phyloP scores from a whole-genome alignment of 2,888 invertebrate genomes.

The Megamerina dolium region DNA sequence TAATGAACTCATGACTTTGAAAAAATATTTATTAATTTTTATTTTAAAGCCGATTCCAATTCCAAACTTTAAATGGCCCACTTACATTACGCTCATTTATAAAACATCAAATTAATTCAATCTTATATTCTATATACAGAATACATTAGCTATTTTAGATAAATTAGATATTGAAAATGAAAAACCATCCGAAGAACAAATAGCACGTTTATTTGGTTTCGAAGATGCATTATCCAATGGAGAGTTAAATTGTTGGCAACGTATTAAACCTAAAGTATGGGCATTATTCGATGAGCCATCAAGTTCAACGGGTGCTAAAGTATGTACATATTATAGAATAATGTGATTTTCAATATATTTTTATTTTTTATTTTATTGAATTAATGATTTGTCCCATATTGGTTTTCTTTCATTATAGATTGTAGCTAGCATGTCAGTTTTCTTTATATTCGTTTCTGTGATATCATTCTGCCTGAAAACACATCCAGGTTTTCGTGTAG shows the following conservation, averaged over 20 bases:
- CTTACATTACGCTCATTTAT: too few species aligned
- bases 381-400: too few species aligned
- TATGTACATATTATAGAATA: conserved; percentile 39
- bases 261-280: conserved; percentile 87
- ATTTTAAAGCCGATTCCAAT: too few species aligned
- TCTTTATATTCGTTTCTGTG: conserved; percentile 95
- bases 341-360: neutral
- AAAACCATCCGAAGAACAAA: conserved; percentile 86
- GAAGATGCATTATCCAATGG: conserved; percentile 79
- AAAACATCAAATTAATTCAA: too few species aligned
- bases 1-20: too few species aligned
- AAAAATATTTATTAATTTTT: too few species aligned
- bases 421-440: conserved; percentile 85
- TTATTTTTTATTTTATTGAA: neutral
- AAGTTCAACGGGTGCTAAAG: conserved; percentile 87
- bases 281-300: conserved; percentile 95
- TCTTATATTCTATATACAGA: conserved; percentile 52
- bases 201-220: conserved; percentile 86
- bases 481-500: conserved; percentile 77
- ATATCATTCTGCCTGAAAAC: conserved; percentile 95
- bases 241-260: conserved; percentile 79
- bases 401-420: conserved; percentile 55
- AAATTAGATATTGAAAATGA: conserved; percentile 92
- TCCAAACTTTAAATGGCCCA: too few species aligned
- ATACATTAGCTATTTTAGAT: conserved; percentile 91